Evolutionary conservation across 2,113 vertebrate species (phyloP).

Genomic region (Ptilorrhoa leucosticta): DNA sequence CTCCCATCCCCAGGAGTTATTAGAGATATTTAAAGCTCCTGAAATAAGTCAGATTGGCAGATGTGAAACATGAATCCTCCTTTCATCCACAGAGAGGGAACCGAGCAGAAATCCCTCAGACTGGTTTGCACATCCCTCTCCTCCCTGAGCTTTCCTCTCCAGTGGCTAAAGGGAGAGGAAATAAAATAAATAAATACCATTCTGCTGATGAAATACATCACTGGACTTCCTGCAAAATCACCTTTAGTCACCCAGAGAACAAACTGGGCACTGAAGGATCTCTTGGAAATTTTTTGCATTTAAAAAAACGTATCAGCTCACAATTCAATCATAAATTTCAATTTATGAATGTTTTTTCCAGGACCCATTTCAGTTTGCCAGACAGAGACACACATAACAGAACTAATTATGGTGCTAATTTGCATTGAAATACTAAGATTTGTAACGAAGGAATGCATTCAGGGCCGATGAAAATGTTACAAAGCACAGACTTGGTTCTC

Average conservation of each 20-base stretch:
- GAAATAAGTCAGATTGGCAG: background rate
- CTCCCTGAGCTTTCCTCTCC: background rate
- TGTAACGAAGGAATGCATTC: fast-evolving
- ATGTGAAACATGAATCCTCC: background rate
- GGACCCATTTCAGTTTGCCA: background rate
- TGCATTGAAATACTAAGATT: background rate
- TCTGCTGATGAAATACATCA: background rate
- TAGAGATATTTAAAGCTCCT: background rate
- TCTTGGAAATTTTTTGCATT: background rate
- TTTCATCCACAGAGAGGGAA: background rate
- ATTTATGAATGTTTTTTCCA: background rate
- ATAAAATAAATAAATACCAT: background rate
- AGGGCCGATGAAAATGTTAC: background rate
- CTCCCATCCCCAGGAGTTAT: background rate
- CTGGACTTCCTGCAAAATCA: background rate
- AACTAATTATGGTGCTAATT: background rate
- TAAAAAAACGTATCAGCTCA: background rate
- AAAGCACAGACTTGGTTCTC: background rate
- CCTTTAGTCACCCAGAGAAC: background rate
- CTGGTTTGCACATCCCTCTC: background rate
- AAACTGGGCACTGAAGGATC: background rate
- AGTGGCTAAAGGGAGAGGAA: background rate
- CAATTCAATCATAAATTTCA: background rate
- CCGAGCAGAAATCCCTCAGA: background rate
- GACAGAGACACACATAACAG: fast-evolving